Base-by-base conservation (phyloP, 2,113 vertebrate species). In the Lota lota region DNA sequence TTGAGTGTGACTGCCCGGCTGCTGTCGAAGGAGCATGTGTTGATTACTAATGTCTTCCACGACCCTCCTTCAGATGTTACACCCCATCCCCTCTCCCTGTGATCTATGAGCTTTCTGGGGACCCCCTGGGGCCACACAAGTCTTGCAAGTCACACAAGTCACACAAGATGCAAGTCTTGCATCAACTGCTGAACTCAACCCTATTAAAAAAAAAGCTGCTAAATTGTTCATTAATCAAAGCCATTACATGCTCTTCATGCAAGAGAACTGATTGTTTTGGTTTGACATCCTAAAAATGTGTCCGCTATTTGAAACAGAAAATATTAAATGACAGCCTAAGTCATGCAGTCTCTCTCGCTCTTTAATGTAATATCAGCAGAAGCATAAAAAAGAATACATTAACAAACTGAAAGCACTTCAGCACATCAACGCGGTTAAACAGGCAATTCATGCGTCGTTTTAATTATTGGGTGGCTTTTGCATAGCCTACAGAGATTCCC, bases 81-180 rank as follows among this genome's bases (percentile, higher is more conserved):
- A 58, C 73, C 69, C 85, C 8, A 53, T 21, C 74, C 61, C 10
- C 69, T n/a, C 65, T 66, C 63, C 68, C 36, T 64, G 61, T 79
- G 67, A 83, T 77, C 63, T 61, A 74, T 73, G 67, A 28, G 62
- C 68, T 78, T 74, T 33, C 22, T 61, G 53, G 11, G 53, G 66
- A 36, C 65, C 68, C 56, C 66, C 21, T 74, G 79, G 70, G 61
- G 56, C 79, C 6, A n/a, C 17, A 83, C 77, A 66, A 59, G 19
- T 22, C 71, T 72, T 74, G 60, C 64, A 78, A n/a, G n/a, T n/a
- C n/a, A n/a, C n/a, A n/a, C n/a, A n/a, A n/a, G n/a, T n/a, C n/a
- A n/a, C n/a, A n/a, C n/a, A n/a, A n/a, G n/a, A 5, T 54, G 53
- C 59, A 33, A 64, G 69, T 62, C 69, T 58, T 50, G 53, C 53